phyloP scores from a whole-genome alignment of 2,797 vertebrate genomes.

The Orestias chungarensis region DNA sequence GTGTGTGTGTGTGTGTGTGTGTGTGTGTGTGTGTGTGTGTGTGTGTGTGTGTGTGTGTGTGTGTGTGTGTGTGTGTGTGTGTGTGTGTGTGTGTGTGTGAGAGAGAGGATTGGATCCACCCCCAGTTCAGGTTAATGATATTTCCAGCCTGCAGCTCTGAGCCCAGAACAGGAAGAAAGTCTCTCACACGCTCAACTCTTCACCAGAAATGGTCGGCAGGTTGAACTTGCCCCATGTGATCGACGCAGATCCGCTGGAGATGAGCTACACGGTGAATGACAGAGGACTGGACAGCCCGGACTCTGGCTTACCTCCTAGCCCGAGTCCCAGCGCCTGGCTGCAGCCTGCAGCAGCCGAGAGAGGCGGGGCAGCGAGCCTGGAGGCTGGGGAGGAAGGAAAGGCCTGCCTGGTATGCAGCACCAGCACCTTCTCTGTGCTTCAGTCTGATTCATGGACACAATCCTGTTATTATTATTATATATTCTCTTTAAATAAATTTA shows the following conservation, averaged over 20 bases:
- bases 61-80: too few species aligned
- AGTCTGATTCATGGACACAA: too few species aligned
- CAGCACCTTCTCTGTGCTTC: neutral
- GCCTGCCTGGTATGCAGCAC: conserved; percentile 57
- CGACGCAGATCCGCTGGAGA: conserved; percentile 85
- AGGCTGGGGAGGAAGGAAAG: conserved; percentile 75
- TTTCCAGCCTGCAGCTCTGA: conserved; percentile 33
- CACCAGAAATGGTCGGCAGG: conserved; percentile 88
- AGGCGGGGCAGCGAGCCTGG: conserved; percentile 64
- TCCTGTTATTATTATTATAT: too few species aligned
- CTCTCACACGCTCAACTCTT: conserved; percentile 23
- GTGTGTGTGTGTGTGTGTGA: too few species aligned
- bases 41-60: too few species aligned
- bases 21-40: too few species aligned
- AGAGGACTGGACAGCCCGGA: conserved; percentile 92
- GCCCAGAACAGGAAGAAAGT: conserved; percentile 26
- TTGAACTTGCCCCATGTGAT: conserved; percentile 88
- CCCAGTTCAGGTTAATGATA: conserved; percentile 13
- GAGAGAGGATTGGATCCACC: neutral
- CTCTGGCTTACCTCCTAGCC: conserved; percentile 91
- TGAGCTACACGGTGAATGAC: conserved; percentile 88
- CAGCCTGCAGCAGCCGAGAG: conserved; percentile 73
- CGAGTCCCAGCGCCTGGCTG: conserved; percentile 87
- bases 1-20: too few species aligned
- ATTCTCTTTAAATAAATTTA: too few species aligned